Conservation (phyloP, 2,113 vertebrate species). For the Tragelaphus imberbis region DNA sequence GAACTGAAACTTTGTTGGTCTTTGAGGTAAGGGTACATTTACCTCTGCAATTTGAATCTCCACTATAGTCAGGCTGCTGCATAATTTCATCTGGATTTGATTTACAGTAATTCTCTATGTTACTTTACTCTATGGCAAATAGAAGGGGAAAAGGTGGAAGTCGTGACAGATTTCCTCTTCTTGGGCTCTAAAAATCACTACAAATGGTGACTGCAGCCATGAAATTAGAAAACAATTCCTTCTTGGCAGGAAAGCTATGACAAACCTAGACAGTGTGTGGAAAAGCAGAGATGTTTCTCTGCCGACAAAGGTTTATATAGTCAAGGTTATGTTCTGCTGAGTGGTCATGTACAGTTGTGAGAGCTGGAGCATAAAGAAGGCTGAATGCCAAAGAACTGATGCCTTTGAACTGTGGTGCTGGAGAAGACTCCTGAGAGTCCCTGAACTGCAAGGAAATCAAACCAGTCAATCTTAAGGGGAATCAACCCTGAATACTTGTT, state of each 20-base stretch:
- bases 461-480: background rate
- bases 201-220: background rate
- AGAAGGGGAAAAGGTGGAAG: background rate
- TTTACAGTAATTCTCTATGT: background rate
- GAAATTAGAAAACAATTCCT: background rate
- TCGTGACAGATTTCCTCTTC: background rate
- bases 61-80: background rate
- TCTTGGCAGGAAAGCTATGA: background rate
- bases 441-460: background rate
- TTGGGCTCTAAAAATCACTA: background rate
- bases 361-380: background rate
- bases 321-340: background rate
- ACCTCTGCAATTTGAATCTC: background rate
- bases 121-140: background rate
- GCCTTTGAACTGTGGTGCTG: background rate
- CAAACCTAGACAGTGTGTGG: background rate
- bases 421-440: background rate
- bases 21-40: background rate
- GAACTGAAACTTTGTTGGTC: background rate
- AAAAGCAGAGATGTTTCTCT: background rate
- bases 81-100: background rate
- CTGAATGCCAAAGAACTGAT: background rate
- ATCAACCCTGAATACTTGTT: background rate
- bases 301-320: background rate
- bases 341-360: background rate